Base-by-base conservation (phyloP, 2,888 invertebrate genomes). In the Nesidiocoris tenuis region DNA sequence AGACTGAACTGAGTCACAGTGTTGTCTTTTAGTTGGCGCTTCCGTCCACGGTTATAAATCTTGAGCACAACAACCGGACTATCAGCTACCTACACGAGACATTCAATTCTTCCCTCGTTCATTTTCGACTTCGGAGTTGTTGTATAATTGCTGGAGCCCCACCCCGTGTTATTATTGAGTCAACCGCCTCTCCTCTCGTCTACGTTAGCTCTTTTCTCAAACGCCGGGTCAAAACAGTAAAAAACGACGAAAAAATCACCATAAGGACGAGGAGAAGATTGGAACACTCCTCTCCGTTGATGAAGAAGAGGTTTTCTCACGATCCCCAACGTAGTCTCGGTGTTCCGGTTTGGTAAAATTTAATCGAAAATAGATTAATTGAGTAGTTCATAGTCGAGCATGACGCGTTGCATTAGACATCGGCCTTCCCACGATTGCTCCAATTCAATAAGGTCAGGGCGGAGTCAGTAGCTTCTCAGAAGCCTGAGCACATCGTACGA, bases 111-210 rank as follows among this genome's bases (percentile, higher is more conserved):
- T 39, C 39, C 12, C 39, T 39, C 39, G 39, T 39, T 39, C 39
- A 39, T 67, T 56, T 22, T 21, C 22, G 17, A 22, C 67, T 54
- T 67, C 56, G n/a, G 19, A 7, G 19, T 65, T 65, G 19, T 65
- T 65, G 39, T 56, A 67, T 67, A 67, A 67, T 67, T 67, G 67
- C 67, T 21, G n/a, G n/a, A 19, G 56, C 54, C 67, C 67, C 67
- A 67, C 67, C 67, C 67, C 67, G 67, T 67, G 67, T 67, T 67
- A 67, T 67, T 67, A 67, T 67, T 67, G 67, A 67, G 67, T 67
- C 67, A 67, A 67, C 67, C 67, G 22, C 39, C 19, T 19, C 65
- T 39, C 39, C 1, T 39, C 65, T 65, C 25, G 39, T 39, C 65
- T 65, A 24, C 65, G n/a, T n/a, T 39, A 3, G 39, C 3, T 39